Conservation (phyloP, 2,797 vertebrate species). For the Buphagus erythrorhynchus region DNA sequence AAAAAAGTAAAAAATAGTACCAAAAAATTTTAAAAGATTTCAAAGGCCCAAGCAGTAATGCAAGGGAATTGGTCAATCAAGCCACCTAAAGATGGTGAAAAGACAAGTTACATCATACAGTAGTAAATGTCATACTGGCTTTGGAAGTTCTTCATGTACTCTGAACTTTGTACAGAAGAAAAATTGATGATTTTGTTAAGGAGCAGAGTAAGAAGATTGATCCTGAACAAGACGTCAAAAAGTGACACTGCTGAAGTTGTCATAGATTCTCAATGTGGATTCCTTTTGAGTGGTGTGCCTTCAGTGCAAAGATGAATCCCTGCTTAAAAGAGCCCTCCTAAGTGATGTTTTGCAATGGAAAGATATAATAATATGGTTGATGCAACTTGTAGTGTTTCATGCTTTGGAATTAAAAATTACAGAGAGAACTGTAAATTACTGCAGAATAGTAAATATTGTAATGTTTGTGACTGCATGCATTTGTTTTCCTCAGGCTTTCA, state of each 20-base stretch:
- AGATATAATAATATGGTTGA: background rate
- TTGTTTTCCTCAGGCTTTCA: background rate
- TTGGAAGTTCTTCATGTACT: background rate
- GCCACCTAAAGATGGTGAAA: background rate
- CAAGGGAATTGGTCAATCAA: background rate
- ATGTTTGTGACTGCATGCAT: background rate
- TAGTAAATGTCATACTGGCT: background rate
- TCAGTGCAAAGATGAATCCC: background rate
- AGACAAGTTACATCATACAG: background rate
- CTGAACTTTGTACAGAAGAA: background rate
- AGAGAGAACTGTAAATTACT: background rate
- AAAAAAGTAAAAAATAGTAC: background rate
- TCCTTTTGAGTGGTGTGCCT: background rate
- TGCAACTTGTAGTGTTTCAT: background rate
- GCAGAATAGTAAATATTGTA: background rate
- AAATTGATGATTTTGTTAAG: background rate
- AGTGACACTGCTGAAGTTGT: background rate
- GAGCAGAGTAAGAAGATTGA: background rate
- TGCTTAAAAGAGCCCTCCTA: background rate
- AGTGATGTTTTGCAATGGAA: background rate
- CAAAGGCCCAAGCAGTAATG: background rate
- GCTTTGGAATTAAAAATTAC: background rate
- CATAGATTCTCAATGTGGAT: background rate
- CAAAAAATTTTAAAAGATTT: fast-evolving
- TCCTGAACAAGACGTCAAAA: background rate